These are phyloP conservation scores for Boulengeromyrus knoepffleri DNA, from an alignment of 2,113 vertebrate genomes.

Conservation along the genomic window DNA sequence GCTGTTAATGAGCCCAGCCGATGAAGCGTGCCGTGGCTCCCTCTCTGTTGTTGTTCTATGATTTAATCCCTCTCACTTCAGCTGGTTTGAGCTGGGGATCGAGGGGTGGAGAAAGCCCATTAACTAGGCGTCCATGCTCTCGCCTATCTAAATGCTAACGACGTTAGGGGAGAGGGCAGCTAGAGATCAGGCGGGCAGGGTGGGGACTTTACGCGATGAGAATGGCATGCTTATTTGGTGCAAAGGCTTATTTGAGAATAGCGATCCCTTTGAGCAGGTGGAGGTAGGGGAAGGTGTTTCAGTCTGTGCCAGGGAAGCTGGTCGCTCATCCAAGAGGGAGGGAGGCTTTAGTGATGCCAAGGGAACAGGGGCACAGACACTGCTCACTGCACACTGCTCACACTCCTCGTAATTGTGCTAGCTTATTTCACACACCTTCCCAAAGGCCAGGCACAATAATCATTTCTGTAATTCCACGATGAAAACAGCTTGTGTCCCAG, in stretches of 20 bases:
- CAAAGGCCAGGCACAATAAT: background rate
- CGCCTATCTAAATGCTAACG: constrained; percentile 99
- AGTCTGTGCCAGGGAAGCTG: background rate
- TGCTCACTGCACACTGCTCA: background rate
- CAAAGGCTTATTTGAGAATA: constrained; percentile 56
- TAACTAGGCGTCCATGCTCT: constrained; percentile 72
- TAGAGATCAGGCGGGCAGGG: constrained; percentile 25
- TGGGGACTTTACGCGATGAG: constrained; percentile 39
- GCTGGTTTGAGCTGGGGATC: constrained; percentile 70
- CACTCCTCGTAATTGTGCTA: background rate
- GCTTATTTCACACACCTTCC: constrained; percentile 8
- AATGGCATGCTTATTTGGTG: constrained; percentile 60
- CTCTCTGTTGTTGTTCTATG: constrained; percentile 67
- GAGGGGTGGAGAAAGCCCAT: constrained; percentile 73
- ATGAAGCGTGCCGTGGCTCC: constrained; percentile 62
- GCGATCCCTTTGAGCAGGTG: constrained; percentile 44
- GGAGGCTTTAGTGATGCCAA: constrained; percentile 10
- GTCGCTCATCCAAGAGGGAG: background rate
- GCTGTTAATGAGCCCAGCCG: constrained; percentile 87
- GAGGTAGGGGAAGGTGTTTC: constrained; percentile 4
- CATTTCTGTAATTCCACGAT: background rate
- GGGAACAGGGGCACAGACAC: background rate
- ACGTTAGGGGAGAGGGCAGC: constrained; percentile 69
- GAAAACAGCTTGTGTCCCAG: background rate
- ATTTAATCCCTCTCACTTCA: constrained; percentile 75